These are phyloP conservation scores for Carduelis carduelis DNA, from an alignment of 2,797 vertebrate species.

Conservation along the genomic window DNA sequence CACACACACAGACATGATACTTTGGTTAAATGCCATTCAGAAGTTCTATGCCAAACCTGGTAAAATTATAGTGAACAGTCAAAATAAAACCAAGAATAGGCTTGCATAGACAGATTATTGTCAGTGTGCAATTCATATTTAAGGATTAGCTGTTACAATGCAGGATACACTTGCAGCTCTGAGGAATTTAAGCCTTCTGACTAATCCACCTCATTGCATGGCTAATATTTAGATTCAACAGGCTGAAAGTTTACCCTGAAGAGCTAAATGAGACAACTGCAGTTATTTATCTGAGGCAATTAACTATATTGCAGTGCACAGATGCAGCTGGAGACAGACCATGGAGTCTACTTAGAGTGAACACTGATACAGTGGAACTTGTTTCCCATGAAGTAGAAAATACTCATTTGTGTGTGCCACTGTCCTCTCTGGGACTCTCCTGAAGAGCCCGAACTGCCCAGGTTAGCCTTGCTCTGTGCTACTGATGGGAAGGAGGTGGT, in stretches of 20 bases:
- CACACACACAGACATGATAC: constrained; percentile 23
- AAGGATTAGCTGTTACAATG: constrained; percentile 32
- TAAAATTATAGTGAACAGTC: constrained; percentile 32
- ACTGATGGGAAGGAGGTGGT: background rate
- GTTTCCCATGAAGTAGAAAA: constrained; percentile 21
- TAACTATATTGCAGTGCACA: background rate
- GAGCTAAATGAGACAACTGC: constrained; percentile 24
- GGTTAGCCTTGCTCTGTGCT: background rate
- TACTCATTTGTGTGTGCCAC: background rate
- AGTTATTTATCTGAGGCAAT: constrained; percentile 13
- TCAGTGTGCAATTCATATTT: constrained; percentile 8
- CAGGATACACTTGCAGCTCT: constrained; percentile 18
- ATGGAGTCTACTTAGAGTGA: background rate
- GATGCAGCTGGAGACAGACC: constrained; percentile 29
- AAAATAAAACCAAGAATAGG: constrained; percentile 8
- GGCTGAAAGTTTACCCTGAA: constrained; percentile 20
- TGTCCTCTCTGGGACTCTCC: background rate
- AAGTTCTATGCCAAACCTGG: constrained; percentile 61
- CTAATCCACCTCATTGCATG: background rate
- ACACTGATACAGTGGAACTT: constrained; percentile 61
- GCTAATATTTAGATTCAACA: background rate
- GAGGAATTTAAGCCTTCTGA: constrained; percentile 12
- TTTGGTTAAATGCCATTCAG: constrained; percentile 74
- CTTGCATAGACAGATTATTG: constrained; percentile 69
- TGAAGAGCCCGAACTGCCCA: background rate